These are phyloP conservation scores for Mandrillus leucophaeus DNA, from an alignment of 2,113 vertebrate species.

Conservation along the genomic window DNA sequence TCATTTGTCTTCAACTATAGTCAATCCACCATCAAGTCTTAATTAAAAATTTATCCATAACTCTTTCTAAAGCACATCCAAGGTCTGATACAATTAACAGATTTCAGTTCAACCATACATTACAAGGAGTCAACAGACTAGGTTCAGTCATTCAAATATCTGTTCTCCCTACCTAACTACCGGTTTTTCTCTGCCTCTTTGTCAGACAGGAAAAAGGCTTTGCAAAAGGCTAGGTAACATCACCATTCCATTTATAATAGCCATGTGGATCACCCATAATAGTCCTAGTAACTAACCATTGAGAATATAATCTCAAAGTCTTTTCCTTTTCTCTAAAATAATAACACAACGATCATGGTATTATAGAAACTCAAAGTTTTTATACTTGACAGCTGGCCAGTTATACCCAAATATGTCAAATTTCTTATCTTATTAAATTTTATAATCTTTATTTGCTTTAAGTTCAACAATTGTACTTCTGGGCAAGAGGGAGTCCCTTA, in stretches of 20 bases:
- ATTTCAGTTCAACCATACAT: background rate
- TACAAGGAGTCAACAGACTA: background rate
- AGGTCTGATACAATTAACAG: background rate
- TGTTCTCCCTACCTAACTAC: background rate
- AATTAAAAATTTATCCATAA: constrained; percentile 17
- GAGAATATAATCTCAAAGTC: background rate
- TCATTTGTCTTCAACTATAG: background rate
- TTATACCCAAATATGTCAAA: background rate
- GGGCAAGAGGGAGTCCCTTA: background rate
- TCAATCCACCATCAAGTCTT: background rate
- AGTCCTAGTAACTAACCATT: background rate
- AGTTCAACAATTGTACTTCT: background rate
- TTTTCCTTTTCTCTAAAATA: constrained; percentile 1
- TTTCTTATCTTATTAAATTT: background rate
- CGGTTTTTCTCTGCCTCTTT: background rate
- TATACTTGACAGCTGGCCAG: background rate
- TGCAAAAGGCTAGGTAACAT: background rate
- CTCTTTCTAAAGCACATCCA: background rate
- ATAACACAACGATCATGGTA: background rate
- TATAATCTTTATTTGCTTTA: background rate
- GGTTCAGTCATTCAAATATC: background rate
- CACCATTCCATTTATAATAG: background rate
- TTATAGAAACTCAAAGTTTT: background rate
- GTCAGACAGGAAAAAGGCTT: background rate
- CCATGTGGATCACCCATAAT: background rate